Percentiles rank a stretch among this genome's conserved stretches.
Evolutionary conservation across 2,113 vertebrate genomes (phyloP).

Genomic region (Elephantulus edwardii): DNA sequence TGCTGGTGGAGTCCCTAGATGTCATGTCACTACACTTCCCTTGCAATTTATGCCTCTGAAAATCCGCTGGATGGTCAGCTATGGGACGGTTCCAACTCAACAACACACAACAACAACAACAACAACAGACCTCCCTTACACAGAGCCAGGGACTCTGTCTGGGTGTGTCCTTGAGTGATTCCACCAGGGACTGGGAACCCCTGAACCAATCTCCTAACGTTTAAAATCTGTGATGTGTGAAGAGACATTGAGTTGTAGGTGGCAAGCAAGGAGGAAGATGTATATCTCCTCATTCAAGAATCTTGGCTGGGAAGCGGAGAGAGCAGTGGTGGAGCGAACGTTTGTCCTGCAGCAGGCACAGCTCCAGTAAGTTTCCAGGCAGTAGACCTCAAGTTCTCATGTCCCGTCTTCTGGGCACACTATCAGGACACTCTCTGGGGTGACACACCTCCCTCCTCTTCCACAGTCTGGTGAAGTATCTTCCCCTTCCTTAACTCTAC

Average conservation of each 20-base stretch:
- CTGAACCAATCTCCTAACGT: too few relatives aligned
- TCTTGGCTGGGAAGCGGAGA: background rate
- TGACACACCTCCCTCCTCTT: background rate
- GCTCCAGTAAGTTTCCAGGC: conserved; percentile 16
- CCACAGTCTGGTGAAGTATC: background rate
- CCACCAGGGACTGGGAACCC: too few relatives aligned
- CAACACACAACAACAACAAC: too few relatives aligned
- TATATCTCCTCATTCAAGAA: background rate
- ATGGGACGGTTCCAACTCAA: too few relatives aligned
- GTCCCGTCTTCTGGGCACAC: background rate
- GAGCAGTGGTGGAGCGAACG: background rate
- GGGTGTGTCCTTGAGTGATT: too few relatives aligned
- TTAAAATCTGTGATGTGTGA: too few relatives aligned
- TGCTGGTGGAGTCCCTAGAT: too few relatives aligned
- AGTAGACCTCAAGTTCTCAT: conserved; percentile 31
- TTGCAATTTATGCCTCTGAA: too few relatives aligned
- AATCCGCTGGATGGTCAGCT: too few relatives aligned
- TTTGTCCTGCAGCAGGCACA: background rate
- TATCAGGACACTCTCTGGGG: background rate
- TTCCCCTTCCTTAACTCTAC: background rate
- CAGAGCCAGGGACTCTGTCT: too few relatives aligned
- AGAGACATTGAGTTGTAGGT: background rate
- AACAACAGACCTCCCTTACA: too few relatives aligned
- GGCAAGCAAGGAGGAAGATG: background rate
- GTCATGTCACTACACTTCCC: too few relatives aligned